Evolutionary conservation across 1,140 invertebrate genomes (phyloP).

Genomic region (Periplaneta americana): DNA sequence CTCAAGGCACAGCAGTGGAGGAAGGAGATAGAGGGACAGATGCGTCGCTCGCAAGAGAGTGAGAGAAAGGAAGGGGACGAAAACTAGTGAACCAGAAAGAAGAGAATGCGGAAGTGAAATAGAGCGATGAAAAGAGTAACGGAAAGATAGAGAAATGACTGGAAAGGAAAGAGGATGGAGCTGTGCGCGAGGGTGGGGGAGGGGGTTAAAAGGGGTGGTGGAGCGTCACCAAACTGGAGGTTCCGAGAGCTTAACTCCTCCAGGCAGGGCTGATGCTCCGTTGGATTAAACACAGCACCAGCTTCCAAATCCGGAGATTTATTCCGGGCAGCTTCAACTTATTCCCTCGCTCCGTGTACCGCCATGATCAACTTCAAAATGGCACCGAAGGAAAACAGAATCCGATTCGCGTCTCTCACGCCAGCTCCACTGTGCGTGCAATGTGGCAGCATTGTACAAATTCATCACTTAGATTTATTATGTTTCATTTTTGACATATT

Average conservation of each 20-base stretch:
- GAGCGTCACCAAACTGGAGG: background rate
- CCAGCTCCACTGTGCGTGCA: no score
- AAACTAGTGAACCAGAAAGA: background rate
- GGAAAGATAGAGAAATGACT: background rate
- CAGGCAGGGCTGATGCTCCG: background rate
- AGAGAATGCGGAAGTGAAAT: background rate
- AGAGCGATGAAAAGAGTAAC: background rate
- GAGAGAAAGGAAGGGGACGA: background rate
- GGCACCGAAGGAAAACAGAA: background rate
- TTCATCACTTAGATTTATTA: no score
- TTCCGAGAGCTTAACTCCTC: background rate
- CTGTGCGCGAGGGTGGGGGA: background rate
- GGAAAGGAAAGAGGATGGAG: background rate
- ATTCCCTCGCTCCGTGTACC: background rate
- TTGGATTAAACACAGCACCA: background rate
- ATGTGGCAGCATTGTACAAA: no score
- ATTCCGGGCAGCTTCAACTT: background rate
- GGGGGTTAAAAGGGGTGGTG: background rate
- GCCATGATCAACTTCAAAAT: background rate
- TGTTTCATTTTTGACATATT: no score
- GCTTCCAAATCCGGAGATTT: background rate
- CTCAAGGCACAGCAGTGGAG: background rate
- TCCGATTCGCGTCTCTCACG: no score
- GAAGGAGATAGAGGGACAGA: background rate
- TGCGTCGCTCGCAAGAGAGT: background rate